These are phyloP conservation scores for Catostylus mosaicus DNA, from an alignment of 30 jellyfish, hydroid and myxozoan genomes.

Conservation along the genomic window DNA sequence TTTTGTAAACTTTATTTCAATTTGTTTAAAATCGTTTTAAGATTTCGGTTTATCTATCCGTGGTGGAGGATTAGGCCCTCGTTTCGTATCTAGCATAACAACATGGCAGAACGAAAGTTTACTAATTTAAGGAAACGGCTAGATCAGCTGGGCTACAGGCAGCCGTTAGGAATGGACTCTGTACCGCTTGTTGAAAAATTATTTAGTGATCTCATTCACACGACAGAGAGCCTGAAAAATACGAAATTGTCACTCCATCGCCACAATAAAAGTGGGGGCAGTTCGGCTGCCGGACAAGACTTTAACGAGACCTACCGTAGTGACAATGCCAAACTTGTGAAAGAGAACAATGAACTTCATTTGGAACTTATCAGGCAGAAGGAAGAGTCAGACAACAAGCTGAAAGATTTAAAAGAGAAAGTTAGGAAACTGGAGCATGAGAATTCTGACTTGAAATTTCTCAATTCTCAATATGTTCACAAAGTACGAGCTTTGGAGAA, in stretches of 20 bases:
- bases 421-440: constrained; percentile 81
- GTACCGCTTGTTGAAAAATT: constrained; percentile 94
- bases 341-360: constrained; percentile 95
- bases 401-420: constrained; percentile 59
- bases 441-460: constrained; percentile 85
- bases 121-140: constrained; percentile 81
- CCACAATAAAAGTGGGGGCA: constrained; percentile 28
- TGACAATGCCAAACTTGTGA: constrained; percentile 89
- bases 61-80: constrained; percentile 3
- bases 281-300: constrained; percentile 38
- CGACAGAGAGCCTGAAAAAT: constrained; percentile 94
- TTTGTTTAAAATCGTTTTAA: neutral
- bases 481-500: constrained; percentile 82
- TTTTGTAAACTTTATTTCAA: neutral
- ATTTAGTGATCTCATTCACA: constrained; percentile 92
- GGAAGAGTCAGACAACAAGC: constrained; percentile 69
- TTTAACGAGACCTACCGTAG: constrained; percentile 82
- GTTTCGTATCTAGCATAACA: neutral
- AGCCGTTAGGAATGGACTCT: constrained; percentile 94
- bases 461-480: constrained; percentile 87
- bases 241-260: constrained; percentile 61
- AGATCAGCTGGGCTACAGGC: constrained; percentile 98
- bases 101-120: constrained; percentile 85
- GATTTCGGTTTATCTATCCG: neutral
- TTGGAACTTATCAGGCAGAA: constrained; percentile 74